Conservation (phyloP, 2,113 vertebrate genomes). For the Rattus rattus region DNA sequence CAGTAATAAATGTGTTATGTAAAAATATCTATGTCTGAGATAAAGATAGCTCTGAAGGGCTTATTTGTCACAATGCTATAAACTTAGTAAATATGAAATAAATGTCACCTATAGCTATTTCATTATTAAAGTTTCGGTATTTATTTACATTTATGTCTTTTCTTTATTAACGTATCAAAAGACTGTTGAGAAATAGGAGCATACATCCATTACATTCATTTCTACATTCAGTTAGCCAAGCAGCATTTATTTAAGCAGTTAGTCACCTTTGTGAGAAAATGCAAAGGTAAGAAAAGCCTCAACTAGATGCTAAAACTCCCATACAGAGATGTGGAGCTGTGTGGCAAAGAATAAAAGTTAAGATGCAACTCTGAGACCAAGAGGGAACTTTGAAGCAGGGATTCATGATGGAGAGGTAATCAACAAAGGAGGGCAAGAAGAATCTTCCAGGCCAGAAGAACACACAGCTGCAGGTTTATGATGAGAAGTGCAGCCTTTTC, state of each 20-base stretch:
- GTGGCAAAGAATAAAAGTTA: not conserved
- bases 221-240: not conserved
- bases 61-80: not conserved
- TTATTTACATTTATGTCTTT: not conserved
- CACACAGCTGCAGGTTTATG: not conserved
- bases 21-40: not conserved
- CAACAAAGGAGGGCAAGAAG: not conserved
- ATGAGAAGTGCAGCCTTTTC: not conserved
- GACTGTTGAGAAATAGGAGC: not conserved
- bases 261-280: not conserved
- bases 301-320: not conserved
- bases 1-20: not conserved
- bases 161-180: constrained; percentile 1
- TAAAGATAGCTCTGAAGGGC: not conserved
- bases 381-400: not conserved
- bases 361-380: not conserved
- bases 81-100: not conserved
- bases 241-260: not conserved
- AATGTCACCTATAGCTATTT: not conserved
- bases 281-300: not conserved
- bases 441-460: not conserved
- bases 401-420: not conserved
- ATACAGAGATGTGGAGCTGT: not conserved
- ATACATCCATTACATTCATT: not conserved
- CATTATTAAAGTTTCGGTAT: not conserved